Base-by-base conservation (phyloP, 1,140 invertebrate species). In the Leptoteleia sp. region DNA sequence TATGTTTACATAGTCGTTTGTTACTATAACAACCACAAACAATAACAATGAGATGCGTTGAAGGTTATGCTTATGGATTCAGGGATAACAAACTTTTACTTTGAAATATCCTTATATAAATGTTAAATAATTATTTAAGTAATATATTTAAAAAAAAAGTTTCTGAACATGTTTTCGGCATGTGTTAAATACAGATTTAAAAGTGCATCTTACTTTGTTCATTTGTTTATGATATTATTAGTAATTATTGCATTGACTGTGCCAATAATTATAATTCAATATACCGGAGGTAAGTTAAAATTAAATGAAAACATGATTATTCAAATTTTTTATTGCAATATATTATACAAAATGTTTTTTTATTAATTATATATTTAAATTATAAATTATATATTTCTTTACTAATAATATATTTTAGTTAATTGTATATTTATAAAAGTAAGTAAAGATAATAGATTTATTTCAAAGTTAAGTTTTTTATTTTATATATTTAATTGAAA, bases 101-200 rank as follows among this genome's bases (percentile, higher is more conserved):
- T n/a, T n/a, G n/a, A n/a, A n/a, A n/a, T n/a, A n/a, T n/a, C n/a
- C n/a, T n/a, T n/a, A n/a, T n/a, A n/a, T n/a, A 29, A 4, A 4
- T 29, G 4, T 29, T 29, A 6, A 29, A 29, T n/a, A 7, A 7
- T 29, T 3, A 6, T 8, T 7, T 29, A 29, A 29, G 1, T 29
- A 29, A 7, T 8, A 29, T 25, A 3, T 25, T 6, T 25, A 7
- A 29, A 3, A 29, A 7, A 15, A 38, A 3, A 11, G 22, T 25
- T 25, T 25, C 6, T 25, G 0, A 22, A 11, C 6, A 45, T 89
- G 76, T 89, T 88, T 80, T 86, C 87, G 16, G 86, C 76, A 38
- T 81, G 84, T 16, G 82, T 86, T 25, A 73, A 83, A 76, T 89
- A 88, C 31, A 86, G 84, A 65, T 85, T 85, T 54, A 88, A 85